Base-by-base conservation (phyloP, 2,797 vertebrate genomes). In the Amblyopsis hoosieri region DNA sequence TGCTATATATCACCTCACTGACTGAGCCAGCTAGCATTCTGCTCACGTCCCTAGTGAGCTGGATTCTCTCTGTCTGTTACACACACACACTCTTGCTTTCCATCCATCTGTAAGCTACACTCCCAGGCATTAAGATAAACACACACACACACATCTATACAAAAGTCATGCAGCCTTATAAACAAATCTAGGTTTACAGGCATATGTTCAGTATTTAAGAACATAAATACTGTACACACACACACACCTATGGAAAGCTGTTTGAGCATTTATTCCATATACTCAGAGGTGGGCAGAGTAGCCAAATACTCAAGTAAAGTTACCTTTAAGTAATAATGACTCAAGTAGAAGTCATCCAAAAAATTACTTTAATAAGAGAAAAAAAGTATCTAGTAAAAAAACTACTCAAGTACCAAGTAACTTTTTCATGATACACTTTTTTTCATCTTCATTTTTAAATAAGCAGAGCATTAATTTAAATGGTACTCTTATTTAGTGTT, bases 1-100 rank as follows among this genome's bases (percentile, higher is more conserved):
- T 84, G 90, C 89, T 85, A 87, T 90, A 87, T 87, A 91, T 90
- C 88, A 88, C 84, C 80, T 81, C 75, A 64, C 71, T 71, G 1
- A 37, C 83, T 76, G 69, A 64, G 64, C 60, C 66, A 60, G 33
- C 60, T 76, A 68, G 79, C 71, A 90, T 90, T 87, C 89, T 80
- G 80, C 83, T 90, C 85, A 90, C 82, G 83, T 88, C 72, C 86
- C 82, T 76, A 81, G 19, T 82, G 72, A 75, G 75, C 76, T 33
- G 59, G 19, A 29, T 66, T 75, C 69, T 72, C 61, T 61, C 76
- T 58, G 78, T 61, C 76, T 58, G 78, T 76, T 73, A 65, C 74
- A 76, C 75, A 71, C 33, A 60, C 49, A 48, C 31, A 60, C 14
- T 29, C 33, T 47, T 49, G 6, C 61, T 74, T 15, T 57, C 45